phyloP scores from a whole-genome alignment of 1,140 invertebrate genomes.

The Battus philenor region DNA sequence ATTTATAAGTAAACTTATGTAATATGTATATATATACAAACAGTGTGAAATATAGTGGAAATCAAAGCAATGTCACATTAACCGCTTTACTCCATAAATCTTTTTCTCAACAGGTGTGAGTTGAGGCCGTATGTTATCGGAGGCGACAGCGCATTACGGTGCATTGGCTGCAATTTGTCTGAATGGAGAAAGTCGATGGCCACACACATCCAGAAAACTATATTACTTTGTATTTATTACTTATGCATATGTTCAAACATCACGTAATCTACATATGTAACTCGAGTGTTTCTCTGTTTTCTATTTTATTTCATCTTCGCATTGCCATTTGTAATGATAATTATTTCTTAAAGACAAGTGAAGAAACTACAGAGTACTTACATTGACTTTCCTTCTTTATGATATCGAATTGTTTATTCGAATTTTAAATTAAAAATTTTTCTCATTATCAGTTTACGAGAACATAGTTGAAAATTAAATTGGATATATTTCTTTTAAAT shows the following conservation, averaged over 20 bases:
- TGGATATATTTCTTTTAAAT: too few relatives aligned
- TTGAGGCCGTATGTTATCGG: neutral
- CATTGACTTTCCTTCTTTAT: too few relatives aligned
- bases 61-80: neutral
- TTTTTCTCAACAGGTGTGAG: slow-evolving; percentile 3
- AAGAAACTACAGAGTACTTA: too few relatives aligned
- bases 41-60: neutral
- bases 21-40: too few relatives aligned
- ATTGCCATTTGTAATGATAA: too few relatives aligned
- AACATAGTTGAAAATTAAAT: too few relatives aligned
- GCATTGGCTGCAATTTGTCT: slow-evolving; percentile 12
- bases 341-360: too few relatives aligned
- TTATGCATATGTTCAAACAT: neutral
- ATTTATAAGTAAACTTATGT: too few relatives aligned
- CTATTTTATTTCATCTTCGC: too few relatives aligned
- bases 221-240: slow-evolving; percentile 9
- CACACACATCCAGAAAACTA: slow-evolving; percentile 9
- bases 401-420: too few relatives aligned
- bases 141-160: slow-evolving; percentile 11
- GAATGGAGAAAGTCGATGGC: slow-evolving; percentile 2
- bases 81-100: slow-evolving; percentile 1
- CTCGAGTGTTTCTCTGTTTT: slow-evolving; percentile 2
- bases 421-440: too few relatives aligned
- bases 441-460: too few relatives aligned
- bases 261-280: slow-evolving; percentile 2